Evolutionary conservation across 1,140 invertebrate species (phyloP).

Genomic region (Condylostylus longicornis): DNA sequence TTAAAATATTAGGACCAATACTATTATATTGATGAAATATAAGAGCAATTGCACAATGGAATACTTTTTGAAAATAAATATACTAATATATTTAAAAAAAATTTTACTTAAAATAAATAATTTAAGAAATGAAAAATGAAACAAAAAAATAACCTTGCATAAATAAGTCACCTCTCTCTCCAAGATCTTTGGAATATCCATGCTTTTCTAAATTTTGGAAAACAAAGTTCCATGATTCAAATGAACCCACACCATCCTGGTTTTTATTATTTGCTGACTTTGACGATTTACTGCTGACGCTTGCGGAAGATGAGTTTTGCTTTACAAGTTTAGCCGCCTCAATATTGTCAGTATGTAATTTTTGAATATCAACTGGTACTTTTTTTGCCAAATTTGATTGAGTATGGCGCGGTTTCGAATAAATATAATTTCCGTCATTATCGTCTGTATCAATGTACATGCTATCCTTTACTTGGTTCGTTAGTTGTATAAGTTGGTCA

Average conservation of each 20-base stretch:
- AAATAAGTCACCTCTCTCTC: constrained; percentile 25
- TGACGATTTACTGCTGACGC: constrained; percentile 4
- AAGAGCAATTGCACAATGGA: constrained; percentile 4
- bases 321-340: constrained; percentile 16
- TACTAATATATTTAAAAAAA: constrained; percentile 8
- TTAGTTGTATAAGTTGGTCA: no score
- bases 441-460: no score
- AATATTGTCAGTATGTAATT: constrained; percentile 9
- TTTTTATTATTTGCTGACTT: constrained; percentile 14
- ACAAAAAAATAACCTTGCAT: constrained; percentile 26
- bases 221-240: constrained; percentile 63
- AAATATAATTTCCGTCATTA: constrained; percentile 14
- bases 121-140: constrained; percentile 18
- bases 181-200: constrained; percentile 49
- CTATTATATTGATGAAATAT: no score
- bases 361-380: not conserved
- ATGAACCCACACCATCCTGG: constrained; percentile 42
- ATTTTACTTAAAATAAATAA: constrained; percentile 17
- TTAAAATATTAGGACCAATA: not conserved
- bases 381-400: no score
- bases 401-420: constrained; percentile 23
- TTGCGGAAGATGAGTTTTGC: constrained; percentile 11
- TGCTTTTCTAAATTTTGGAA: constrained; percentile 57
- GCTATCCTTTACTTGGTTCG: no score
- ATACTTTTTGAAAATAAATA: constrained; percentile 14